Conservation (phyloP, 2,888 invertebrate genomes). For the Ophonus ardosiacus region DNA sequence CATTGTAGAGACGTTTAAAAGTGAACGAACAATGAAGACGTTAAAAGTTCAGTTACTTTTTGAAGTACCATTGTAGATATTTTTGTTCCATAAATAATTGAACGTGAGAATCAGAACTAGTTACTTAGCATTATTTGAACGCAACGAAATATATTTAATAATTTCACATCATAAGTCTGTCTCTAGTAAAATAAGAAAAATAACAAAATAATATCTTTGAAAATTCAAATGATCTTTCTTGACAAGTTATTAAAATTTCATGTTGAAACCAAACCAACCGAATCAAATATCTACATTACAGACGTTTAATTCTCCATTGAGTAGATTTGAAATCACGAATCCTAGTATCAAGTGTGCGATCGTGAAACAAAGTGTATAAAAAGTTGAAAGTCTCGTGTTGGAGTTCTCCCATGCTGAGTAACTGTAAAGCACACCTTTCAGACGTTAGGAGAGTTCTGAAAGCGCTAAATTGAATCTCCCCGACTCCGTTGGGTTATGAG, state of each 20-base stretch:
- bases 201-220: too few relatives aligned
- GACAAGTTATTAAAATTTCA: background rate
- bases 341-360: slow-evolving; percentile 38
- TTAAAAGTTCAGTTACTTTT: too few relatives aligned
- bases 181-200: too few relatives aligned
- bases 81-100: too few relatives aligned
- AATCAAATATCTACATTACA: too few relatives aligned
- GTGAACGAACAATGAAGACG: too few relatives aligned
- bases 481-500: slow-evolving; percentile 32
- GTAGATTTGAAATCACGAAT: slow-evolving; percentile 25
- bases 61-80: too few relatives aligned
- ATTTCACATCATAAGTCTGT: too few relatives aligned
- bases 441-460: slow-evolving; percentile 19
- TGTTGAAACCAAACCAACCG: background rate
- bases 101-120: too few relatives aligned
- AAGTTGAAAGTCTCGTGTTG: slow-evolving; percentile 12
- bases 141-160: too few relatives aligned
- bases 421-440: slow-evolving; percentile 44
- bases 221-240: background rate
- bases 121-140: too few relatives aligned
- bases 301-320: slow-evolving; percentile 34
- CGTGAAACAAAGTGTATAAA: slow-evolving; percentile 51
- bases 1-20: too few relatives aligned
- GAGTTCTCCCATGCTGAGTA: slow-evolving; percentile 5
- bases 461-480: slow-evolving; percentile 49